Evolutionary conservation across 2,888 invertebrate genomes (phyloP), one percentile per base, ranked within the genome.

Genomic region (Cremastinae sp.): DNA sequence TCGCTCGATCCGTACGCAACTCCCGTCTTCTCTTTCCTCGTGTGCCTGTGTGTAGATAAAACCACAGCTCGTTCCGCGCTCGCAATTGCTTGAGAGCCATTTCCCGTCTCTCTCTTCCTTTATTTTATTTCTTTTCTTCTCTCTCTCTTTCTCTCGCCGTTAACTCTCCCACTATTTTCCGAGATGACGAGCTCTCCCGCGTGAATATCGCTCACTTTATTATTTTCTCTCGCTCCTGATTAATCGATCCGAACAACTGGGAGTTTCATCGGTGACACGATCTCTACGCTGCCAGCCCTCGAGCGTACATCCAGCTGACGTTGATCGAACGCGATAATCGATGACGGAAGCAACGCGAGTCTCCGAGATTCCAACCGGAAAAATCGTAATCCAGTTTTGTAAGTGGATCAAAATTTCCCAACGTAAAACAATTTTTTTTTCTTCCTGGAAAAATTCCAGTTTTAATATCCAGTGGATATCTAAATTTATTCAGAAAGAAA

Each of bases 91-190:
- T 51, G 43, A 41, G 37, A 20, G 49, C 65, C 64, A 39, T 20
- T 49, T 14, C 22, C 43, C 68, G 45, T 10, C 55, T 56, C 2
- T 51, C 39, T 18, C 45, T 10, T 18, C 14, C 18, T 47, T 16
- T 61, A 12, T 58, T 18, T 41, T 47, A 7, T 18, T 39, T 18
- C 12, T 10, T 35, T 8, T 5, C 9, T 41, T 14, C 14, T 39
- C 20, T 35, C 47, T 47, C 20, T 47, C 37, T 22, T 41, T 61
- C 56, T 49, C 64, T 69, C 56, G 45, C 45, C 59, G 53, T 41
- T 56, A 22, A 1, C 41, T 12, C 51, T 45, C 37, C 43, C 59
- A 64, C 82, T 79, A 82, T 82, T 78, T 9, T 76, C 62, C 45
- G 51, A 74, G 64, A 62, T 37, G 20, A 16, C 45, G 35, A 20